Evolutionary conservation across 2,113 vertebrate genomes (phyloP).

Genomic region (Xiphophorus couchianus): DNA sequence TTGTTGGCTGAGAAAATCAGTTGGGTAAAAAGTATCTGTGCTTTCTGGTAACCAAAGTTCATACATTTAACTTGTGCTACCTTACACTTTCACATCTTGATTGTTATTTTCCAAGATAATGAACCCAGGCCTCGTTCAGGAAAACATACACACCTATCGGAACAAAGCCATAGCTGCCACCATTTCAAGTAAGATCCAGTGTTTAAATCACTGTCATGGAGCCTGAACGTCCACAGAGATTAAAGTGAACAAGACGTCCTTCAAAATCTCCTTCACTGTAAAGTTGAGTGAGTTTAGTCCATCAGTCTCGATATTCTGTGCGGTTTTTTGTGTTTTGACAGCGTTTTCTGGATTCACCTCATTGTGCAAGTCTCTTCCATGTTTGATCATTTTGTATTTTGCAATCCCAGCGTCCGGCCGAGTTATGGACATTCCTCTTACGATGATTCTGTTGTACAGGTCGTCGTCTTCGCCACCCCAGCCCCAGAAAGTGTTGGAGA

Average conservation of each 20-base stretch:
- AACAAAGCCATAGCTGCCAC: too few species aligned
- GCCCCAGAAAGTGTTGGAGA: constrained; percentile 96
- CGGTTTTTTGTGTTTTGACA: constrained; percentile 76
- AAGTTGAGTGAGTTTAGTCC: constrained; percentile 89
- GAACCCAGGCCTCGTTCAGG: too few species aligned
- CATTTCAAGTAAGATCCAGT: too few species aligned
- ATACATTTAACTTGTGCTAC: too few species aligned
- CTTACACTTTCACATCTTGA: too few species aligned
- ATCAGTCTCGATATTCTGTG: constrained; percentile 84
- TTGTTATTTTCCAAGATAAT: too few species aligned
- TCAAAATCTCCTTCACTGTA: constrained; percentile 80
- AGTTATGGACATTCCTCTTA: constrained; percentile 84
- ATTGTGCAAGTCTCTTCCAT: constrained; percentile 87
- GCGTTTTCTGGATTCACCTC: constrained; percentile 85
- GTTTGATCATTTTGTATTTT: constrained; percentile 91
- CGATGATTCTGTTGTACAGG: constrained; percentile 78
- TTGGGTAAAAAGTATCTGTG: too few species aligned
- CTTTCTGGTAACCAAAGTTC: too few species aligned
- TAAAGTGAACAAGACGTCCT: constrained; percentile 85
- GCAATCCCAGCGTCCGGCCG: constrained; percentile 83
- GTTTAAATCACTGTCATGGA: neutral
- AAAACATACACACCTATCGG: too few species aligned
- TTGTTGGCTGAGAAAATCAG: too few species aligned
- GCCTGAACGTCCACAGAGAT: constrained; percentile 86
- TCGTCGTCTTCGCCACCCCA: constrained; percentile 98